Percentiles rank a stretch among this genome's conserved stretches.
These are phyloP conservation scores for Hestina assimilis DNA, from an alignment of 1,140 invertebrate genomes.

Conservation along the genomic window DNA sequence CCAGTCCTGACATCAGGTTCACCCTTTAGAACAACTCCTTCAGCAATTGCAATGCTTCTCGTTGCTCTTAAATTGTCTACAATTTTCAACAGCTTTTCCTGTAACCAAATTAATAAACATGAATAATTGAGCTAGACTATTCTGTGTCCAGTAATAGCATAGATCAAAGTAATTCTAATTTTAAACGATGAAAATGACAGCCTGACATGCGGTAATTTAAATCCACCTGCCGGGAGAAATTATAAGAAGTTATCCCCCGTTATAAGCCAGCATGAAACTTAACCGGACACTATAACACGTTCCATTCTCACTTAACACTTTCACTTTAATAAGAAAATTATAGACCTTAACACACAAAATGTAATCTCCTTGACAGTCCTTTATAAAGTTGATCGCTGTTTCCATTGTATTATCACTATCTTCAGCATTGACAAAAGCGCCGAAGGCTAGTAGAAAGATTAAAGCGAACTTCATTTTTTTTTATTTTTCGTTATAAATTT, in stretches of 20 bases:
- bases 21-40: conserved; percentile 59
- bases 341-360: conserved; percentile 69
- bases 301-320: conserved; percentile 57
- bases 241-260: conserved; percentile 27
- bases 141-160: no score
- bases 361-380: conserved; percentile 68
- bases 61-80: conserved; percentile 63
- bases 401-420: conserved; percentile 63
- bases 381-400: conserved; percentile 60
- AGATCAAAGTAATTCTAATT: not conserved
- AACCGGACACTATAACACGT: conserved; percentile 36
- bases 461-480: conserved; percentile 60
- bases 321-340: conserved; percentile 64
- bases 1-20: conserved; percentile 47
- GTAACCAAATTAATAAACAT: conserved; percentile 22
- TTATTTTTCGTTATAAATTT: conserved; percentile 30
- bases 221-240: conserved; percentile 30
- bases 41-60: conserved; percentile 53
- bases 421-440: conserved; percentile 44
- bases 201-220: conserved; percentile 22
- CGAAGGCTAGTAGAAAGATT: conserved; percentile 43
- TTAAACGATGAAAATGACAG: conserved; percentile 1
- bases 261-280: conserved; percentile 25
- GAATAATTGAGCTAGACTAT: no score
- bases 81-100: conserved; percentile 69